Evolutionary conservation across 1,140 invertebrate species (phyloP), one percentile per base, ranked within the genome.

Genomic region (Sesamia nonagrioides): DNA sequence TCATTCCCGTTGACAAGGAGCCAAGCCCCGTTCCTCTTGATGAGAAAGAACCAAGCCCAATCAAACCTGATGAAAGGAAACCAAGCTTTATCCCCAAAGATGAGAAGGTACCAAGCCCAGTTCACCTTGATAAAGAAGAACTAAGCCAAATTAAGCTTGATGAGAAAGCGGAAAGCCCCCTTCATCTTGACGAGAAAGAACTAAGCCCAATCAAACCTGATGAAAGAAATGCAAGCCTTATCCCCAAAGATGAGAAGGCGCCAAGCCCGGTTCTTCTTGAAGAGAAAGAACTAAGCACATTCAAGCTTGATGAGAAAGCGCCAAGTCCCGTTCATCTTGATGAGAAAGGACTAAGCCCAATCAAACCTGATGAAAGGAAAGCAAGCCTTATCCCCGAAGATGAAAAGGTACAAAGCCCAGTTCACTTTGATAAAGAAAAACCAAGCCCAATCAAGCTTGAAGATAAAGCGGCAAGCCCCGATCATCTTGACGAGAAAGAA

Each of bases 91-190:
- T n/a, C n/a, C n/a, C n/a, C n/a, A n/a, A 4, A 2, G 33, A 4
- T 0, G 42, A 40, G 35, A 66, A 52, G 37, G 61, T 0, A 3
- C 33, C 40, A 3, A 77, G 75, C 35, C 61, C 61, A 21, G 33
- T 68, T 7, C 6, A 54, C 17, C 6, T 6, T 17, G 50, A 54
- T 7, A 17, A 54, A 18, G 58, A 58, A 8, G 48, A 18, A 35
- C 69, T 60, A 21, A 79, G 27, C 7, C 40, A 54, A 17, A n/a
- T 61, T 6, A 4, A 42, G 11, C 9, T 5, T 27, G 56, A 74
- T 18, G 52, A 74, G 40, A 60, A 74, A 21, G 13, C 1, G 21
- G n/a, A 35, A 4, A 74, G n/a, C n/a, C n/a, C n/a, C n/a, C n/a
- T n/a, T n/a, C n/a, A n/a, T n/a, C n/a, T n/a, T n/a, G n/a, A n/a